Base-by-base conservation (phyloP, 2,888 invertebrate genomes). In the Caenorhabditis sp. region DNA sequence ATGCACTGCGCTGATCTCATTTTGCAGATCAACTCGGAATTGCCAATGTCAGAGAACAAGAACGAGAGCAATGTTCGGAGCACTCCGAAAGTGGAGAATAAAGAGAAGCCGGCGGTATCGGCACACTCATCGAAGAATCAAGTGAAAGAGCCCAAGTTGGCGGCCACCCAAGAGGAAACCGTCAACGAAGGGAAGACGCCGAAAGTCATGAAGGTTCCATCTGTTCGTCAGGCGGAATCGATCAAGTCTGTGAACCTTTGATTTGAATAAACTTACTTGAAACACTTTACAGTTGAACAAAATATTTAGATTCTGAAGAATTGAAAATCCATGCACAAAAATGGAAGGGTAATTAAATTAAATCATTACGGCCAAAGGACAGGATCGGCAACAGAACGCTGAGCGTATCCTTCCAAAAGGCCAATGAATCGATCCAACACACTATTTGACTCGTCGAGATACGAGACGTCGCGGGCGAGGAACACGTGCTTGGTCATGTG, bases 21-120 rank as follows among this genome's bases (percentile, higher is more conserved):
- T 11, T 62, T 66, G n/a, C 66, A 68, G 70, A 24, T 59, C 15
- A 59, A 59, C 43, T 70, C 70, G 17, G 70, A 70, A 37, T 59
- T 70, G 45, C 70, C 70, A 0, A 0, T 59, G n/a, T 70, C 70
- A 0, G 59, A 70, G 22, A 59, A 43, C 6, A 52, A 30, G 9
- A 35, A 37, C 32, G 9, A 30, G 35, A 22, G 20, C 11, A 9
- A 2, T 3, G 6, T 2, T 9, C 20, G 11, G 45, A 6, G 3
- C 45, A 26, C 9, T 9, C 17, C 11, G 11, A 3, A 43, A 5
- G 30, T 15, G 50, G 30, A 50, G 32, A 15, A 53, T 24, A 22
- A 52, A 37, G 24, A 48, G 46, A 46, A 24, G 9, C 50, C 46
- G n/a, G 55, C 37, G 17, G 17, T 37, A 27, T 7, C 41, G 30